Evolutionary conservation across 2,888 invertebrate species (phyloP).

Genomic region (Silvanus unidentatus): DNA sequence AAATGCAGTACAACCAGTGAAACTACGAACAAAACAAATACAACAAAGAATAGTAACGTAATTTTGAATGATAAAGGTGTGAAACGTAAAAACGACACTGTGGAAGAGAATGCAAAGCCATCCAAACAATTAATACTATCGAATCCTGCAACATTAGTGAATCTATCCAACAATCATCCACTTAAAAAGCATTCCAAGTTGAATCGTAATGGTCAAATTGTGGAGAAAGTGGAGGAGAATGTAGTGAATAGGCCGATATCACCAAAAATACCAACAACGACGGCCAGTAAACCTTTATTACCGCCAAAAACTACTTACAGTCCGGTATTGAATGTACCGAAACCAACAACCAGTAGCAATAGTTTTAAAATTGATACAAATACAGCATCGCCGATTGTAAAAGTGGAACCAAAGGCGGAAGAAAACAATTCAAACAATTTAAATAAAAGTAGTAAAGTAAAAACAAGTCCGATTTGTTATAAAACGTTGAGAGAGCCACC

Average conservation of each 20-base stretch:
- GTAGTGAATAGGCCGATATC: conserved; percentile 9
- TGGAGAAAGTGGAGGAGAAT: conserved; percentile 10
- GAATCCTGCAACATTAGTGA: conserved; percentile 37
- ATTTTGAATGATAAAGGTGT: conserved; percentile 15
- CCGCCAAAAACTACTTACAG: conserved; percentile 35
- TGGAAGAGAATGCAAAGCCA: conserved; percentile 28
- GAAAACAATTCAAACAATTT: conserved; percentile 18
- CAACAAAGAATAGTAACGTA: not conserved
- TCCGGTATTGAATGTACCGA: conserved; percentile 36
- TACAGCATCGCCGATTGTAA: conserved; percentile 38
- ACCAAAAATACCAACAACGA: conserved; percentile 15
- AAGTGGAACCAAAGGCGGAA: no score
- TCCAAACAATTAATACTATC: conserved; percentile 37
- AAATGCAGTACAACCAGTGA: conserved; percentile 31
- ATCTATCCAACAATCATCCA: conserved; percentile 42
- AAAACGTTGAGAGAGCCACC: conserved; percentile 56
- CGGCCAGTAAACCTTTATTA: conserved; percentile 33
- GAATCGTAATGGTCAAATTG: conserved; percentile 25
- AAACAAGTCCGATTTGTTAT: conserved; percentile 48
- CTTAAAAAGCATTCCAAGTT: conserved; percentile 36
- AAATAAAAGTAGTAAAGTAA: conserved; percentile 26
- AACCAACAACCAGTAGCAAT: conserved; percentile 25
- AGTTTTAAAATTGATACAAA: conserved; percentile 8
- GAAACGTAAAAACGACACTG: conserved; percentile 23
- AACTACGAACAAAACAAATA: conserved; percentile 11